Base-by-base conservation (phyloP, 2,888 invertebrate genomes). In the Lacanobia wlatinum region DNA sequence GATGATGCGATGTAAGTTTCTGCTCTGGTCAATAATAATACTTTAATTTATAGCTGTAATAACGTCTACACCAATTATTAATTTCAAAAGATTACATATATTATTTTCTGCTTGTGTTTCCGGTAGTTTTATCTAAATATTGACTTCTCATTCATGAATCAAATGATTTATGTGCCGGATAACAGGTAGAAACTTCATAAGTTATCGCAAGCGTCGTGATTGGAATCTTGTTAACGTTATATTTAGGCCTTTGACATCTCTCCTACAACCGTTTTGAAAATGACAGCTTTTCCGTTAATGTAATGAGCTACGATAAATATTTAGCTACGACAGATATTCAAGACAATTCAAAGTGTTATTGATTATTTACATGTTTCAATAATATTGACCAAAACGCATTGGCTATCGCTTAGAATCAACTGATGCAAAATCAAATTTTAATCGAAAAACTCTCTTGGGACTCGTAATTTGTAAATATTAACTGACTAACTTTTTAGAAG, bases 111-210 rank as follows among this genome's bases (percentile, higher is more conserved):
- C 70, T 66, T 70, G 59, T 79, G 73, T 76, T 80, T 78, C 77
- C 71, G 63, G 64, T 64, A 59, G 66, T 58, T 76, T 71, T 85
- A 78, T 78, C 69, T 78, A 78, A 82, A 82, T 82, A 76, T 86
- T 84, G 76, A 82, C 66, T 78, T 71, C 71, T 80, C 67, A 84
- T 82, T 82, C 74, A 80, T 75, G 62, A 60, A 68, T 70, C 58
- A 55, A 63, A 65, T 84, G 59, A 78, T 80, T 82, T 73, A 80
- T 74, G 55, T 62, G 34, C 56, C 59, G 73, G 66, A 73, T 73
- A 74, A 56, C 69, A 59, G 56, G 68, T 81, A 62, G 74, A 73
- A 77, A 61, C 59, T 70, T 60, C 40, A 46, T 58, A 70, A 70
- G 48, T 76, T 79, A 73, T 70, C 46, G 56, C 62, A 70, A 70